Evolutionary conservation across 2,888 invertebrate genomes (phyloP), one percentile per base, ranked within the genome.

Genomic region (Oxystoma pomonae): DNA sequence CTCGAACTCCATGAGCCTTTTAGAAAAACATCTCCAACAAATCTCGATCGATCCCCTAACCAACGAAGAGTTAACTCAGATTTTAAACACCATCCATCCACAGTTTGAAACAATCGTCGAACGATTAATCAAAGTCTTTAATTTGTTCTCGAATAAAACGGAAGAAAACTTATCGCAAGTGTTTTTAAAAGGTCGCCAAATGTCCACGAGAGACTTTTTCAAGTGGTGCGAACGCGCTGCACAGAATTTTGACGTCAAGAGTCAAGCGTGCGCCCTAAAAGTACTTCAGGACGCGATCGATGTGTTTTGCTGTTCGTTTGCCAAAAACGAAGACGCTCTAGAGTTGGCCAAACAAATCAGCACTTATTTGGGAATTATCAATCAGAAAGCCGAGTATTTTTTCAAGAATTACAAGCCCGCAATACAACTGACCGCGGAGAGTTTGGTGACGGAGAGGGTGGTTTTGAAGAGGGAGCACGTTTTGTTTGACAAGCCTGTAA

Each of bases 281-380:
- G 86, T 93, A 1, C 87, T 94, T 55, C 91, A 94, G 81, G 94
- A 97, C 79, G 94, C 95, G 0, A 85, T 95, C 19, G 96, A 98
- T 76, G 89, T 96, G 65, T 98, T 98, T 78, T 92, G 93, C 66
- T 90, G 90, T 60, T 91, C 92, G 20, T 84, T 91, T 21, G 80
- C 90, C 0, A 85, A 85, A n/a, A 80, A 84, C 69, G 86, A 82
- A 62, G 82, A 87, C 59, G 87, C 91, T 76, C 76, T 90, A 59
- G 82, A 85, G 72, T 76, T 93, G 20, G 88, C 92, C 0, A 86
- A 86, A 69, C 86, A 87, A 69, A 89, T 97, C 59, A 92, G 92
- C 9, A 86, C 89, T 0, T 88, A 88, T 72, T 82, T 97, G 57
- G 96, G 96, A 49, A 89, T 96, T 22, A 86, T 91, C 1, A 88